Evolutionary conservation across 2,797 vertebrate species (phyloP), one percentile per base, ranked within the genome.

Genomic region (Carcharodon carcharias): DNA sequence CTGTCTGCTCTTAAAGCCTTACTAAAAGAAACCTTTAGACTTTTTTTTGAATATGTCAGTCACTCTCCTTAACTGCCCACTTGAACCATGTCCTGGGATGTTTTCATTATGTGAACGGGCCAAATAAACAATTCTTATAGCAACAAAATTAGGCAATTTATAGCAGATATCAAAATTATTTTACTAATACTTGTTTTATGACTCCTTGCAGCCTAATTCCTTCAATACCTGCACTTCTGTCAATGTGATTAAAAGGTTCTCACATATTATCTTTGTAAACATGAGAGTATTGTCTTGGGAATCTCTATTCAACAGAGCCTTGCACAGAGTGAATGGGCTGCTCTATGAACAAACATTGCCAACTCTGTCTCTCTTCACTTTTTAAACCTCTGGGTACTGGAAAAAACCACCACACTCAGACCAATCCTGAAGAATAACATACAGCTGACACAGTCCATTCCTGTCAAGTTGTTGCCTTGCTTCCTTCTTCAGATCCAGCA

Each of bases 321-420:
- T 95, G 94, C 67, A 31, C 94, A 35, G 28, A 63, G 58, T 92
- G 54, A 92, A 92, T 92, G 31, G 89, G 69, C 69, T 73, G 50
- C 69, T 77, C 31, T 35, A 56, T 56, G 69, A 73, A 8, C 69
- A 56, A 77, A 56, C 69, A 35, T 54, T 35, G 69, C 31, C 7
- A 35, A 71, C 50, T 58, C 14, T 56, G 31, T 40, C 18, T 40
- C 91, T 67, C 61, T n/a, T 95, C 67, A 23, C 28, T 71, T 95
- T 35, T 95, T 92, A 91, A 91, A 11, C 56, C 26, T 95, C 23
- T 73, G 67, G 18, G 26, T 71, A 69, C 45, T 35, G 65, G 35
- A 71, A 40, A 95, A 95, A 95, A 54, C 50, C 11, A 56, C 45
- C 12, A 21, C 54, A 18, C 7, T 95, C 45, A 77, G 69, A 56